phyloP scores from a whole-genome alignment of 37 sponge, comb jelly and placozoan species.

The Hormiphora californensis region DNA sequence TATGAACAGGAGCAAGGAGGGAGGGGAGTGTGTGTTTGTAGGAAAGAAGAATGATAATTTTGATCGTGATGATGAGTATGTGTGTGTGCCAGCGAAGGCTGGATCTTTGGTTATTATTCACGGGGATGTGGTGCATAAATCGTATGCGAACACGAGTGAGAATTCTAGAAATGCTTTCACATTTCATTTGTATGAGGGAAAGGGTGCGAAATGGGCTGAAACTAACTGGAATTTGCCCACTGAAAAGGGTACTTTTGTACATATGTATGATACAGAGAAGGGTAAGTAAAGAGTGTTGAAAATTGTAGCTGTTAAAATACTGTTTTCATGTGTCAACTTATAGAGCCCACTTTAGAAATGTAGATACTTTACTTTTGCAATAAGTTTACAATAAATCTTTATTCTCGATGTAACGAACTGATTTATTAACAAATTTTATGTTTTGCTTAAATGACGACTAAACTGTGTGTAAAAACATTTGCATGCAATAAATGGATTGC shows the following conservation, averaged over 20 bases:
- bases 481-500: no score
- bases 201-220: slow-evolving; percentile 69
- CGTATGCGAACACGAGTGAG: slow-evolving; percentile 64
- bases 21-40: slow-evolving; percentile 32
- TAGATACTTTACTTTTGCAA: no score
- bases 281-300: no score
- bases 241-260: slow-evolving; percentile 44
- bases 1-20: slow-evolving; percentile 56
- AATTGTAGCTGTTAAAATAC: no score
- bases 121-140: slow-evolving; percentile 89
- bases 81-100: slow-evolving; percentile 64
- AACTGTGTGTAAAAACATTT: no score
- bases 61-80: slow-evolving; percentile 63
- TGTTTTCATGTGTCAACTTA: no score
- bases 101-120: slow-evolving; percentile 87
- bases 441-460: no score
- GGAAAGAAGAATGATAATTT: slow-evolving; percentile 1
- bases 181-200: slow-evolving; percentile 89
- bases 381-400: no score
- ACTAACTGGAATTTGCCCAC: slow-evolving; percentile 74
- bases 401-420: no score
- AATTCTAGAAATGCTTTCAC: slow-evolving; percentile 88
- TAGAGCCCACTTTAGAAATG: no score
- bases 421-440: no score
- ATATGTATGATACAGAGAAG: no score